Evolutionary conservation across 2,888 invertebrate species (phyloP).

Genomic region (Galerucella calmariensis): DNA sequence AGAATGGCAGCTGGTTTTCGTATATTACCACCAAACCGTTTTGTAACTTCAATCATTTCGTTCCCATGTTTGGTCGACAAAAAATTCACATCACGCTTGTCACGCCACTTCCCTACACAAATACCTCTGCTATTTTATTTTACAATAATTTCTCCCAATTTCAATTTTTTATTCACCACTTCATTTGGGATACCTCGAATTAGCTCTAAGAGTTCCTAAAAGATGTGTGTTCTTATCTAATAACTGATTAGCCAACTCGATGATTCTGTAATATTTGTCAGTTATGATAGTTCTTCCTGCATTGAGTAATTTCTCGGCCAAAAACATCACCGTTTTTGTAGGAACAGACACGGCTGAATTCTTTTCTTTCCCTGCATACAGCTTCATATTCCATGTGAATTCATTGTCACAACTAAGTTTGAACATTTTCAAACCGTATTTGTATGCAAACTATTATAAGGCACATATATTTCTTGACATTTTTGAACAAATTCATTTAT

Average conservation of each 20-base stretch:
- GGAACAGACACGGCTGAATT: background rate
- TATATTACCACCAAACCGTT: background rate
- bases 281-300: background rate
- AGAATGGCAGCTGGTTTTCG: background rate
- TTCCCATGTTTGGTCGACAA: background rate
- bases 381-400: too few species aligned
- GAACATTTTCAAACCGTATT: too few species aligned
- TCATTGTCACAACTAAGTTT: too few species aligned
- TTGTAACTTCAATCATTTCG: background rate
- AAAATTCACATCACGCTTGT: conserved; percentile 10
- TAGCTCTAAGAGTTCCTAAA: too few species aligned
- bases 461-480: background rate
- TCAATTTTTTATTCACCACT: conserved; percentile 6
- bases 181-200: background rate
- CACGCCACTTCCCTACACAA: background rate
- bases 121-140: conserved; percentile 5
- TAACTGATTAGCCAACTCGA: background rate
- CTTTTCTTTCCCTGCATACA: too few species aligned
- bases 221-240: too few species aligned
- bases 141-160: background rate
- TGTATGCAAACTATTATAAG: too few species aligned
- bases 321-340: background rate
- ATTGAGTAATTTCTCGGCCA: background rate
- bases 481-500: background rate
- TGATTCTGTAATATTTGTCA: background rate